Base-by-base conservation (phyloP, 2,113 vertebrate genomes). In the Ia io region DNA sequence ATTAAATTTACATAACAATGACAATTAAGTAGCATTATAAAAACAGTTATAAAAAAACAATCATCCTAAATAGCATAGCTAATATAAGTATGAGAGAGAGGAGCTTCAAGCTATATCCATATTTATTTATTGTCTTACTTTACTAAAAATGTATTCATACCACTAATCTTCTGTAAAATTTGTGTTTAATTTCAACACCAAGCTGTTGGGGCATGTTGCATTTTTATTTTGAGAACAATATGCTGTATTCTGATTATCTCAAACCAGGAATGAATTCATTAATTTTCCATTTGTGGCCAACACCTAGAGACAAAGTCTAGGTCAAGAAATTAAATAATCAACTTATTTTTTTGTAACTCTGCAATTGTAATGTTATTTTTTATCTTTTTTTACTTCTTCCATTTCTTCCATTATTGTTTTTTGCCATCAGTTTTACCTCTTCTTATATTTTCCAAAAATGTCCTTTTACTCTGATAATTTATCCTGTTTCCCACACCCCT, bases 1-100 rank as follows among this genome's bases (percentile, higher is more conserved):
- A 96, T 97, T 84, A 77, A 94, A 97, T 97, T 97, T 98, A 80
- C 92, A 97, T 97, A 95, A 93, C 82, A 88, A 88, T 22, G 69
- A 73, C 92, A 95, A 96, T 96, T 93, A 97, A 96, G 65, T 95
- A 42, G 7, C 9, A 86, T 88, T 96, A 86, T 77, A 93, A 92
- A 95, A 97, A 95, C 47, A 86, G 3, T 69, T 94, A n/a, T 92
- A 44, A 95, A 96, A 96, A 96, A 98, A 93, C 76, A 92, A 44
- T 73, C 37, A 67, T 9, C 9, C 59, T 95, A 96, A 97, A 89
- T 96, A 93, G 0, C 0, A 53, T 32, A 13, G 0, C 5, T 74
- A 71, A 82, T 93, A 70, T 37, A 93, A 30, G 0, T 94, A 79
- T 90, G 74, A 67, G 47, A 56, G 61, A 80, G 25, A 92, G 65